These are phyloP conservation scores for Temnothorax longispinosus DNA, from an alignment of 1,140 invertebrate genomes.

Conservation along the genomic window DNA sequence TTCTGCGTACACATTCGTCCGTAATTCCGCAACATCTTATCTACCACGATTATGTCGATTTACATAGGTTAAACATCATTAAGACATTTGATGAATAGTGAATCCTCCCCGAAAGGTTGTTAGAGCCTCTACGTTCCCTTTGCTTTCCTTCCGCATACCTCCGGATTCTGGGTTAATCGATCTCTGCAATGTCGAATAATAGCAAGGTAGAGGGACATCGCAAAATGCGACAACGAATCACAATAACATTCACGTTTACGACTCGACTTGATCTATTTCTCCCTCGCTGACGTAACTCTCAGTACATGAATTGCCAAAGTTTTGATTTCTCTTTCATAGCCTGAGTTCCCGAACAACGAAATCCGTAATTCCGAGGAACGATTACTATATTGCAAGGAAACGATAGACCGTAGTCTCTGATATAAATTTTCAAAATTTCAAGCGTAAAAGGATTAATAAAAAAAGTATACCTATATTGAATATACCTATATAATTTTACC, in stretches of 20 bases:
- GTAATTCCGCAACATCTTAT: constrained; percentile 44
- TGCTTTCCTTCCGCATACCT: not conserved
- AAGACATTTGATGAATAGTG: constrained; percentile 50
- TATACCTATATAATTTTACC: not conserved
- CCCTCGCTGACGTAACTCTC: constrained; percentile 15
- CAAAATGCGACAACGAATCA: constrained; percentile 40
- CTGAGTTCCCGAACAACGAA: constrained; percentile 1
- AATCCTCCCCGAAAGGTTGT: constrained; percentile 32
- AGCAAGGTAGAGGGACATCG: constrained; percentile 4
- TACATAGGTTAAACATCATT: constrained; percentile 54
- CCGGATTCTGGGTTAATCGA: constrained; percentile 20
- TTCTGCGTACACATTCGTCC: constrained; percentile 22
- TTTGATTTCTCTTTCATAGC: constrained; percentile 44
- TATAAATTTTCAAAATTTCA: not conserved
- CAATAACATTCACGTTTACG: constrained; percentile 31
- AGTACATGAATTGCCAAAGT: constrained; percentile 34
- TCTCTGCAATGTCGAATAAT: constrained; percentile 2
- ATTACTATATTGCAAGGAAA: not conserved
- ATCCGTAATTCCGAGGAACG: constrained; percentile 33
- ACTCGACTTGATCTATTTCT: constrained; percentile 31
- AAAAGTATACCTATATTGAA: not conserved
- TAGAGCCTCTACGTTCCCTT: constrained; percentile 4
- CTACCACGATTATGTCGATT: constrained; percentile 38
- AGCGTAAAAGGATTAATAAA: not conserved
- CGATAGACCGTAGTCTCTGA: not conserved